Base-by-base conservation (phyloP, 2,113 vertebrate genomes). In the Cyphomyrus plagiostoma region DNA sequence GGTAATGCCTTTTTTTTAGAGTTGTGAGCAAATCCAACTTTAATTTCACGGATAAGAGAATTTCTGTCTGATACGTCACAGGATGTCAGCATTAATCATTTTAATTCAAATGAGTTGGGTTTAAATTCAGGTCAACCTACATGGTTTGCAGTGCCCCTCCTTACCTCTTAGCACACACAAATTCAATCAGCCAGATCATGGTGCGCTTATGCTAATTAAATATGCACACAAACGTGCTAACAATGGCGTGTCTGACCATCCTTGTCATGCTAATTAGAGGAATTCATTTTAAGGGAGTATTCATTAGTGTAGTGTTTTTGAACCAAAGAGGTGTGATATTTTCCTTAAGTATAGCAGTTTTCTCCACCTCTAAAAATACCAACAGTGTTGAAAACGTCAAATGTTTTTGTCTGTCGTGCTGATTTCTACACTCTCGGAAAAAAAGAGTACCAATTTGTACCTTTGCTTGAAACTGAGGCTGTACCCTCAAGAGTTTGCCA, bases 31-130 rank as follows among this genome's bases (percentile, higher is more conserved):
- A 84, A 84, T 84, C 82, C 82, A 84, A 84, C 82, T 42, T 84
- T 84, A 84, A 84, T 84, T 84, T 84, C 42, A 84, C 42, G 82
- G 82, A 84, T 82, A 82, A 82, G 77, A 26, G 77, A 82, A 82
- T 82, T 42, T 82, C 42, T 82, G 77, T 45, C 35, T 82, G 77
- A 82, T 46, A 84, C 82, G 42, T 84, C 82, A 84, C 21, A 84
- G 82, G 17, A 46, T n/a, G 19, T 84, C 82, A 48, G 42, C 7
- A 45, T 48, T 84, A 84, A 84, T 84, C 45, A 42, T 48, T 84
- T 84, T 84, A 84, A 84, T 21, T 82, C 77, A 42, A 45, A 82
- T 82, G 42, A 84, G 82, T 45, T 39, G 13, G 74, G 74, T 80
- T 80, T 80, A 80, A 80, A 80, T 80, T 80, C 45, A 45, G 42